A percentile compares a stretch with the other conserved stretches of the same genome.
Evolutionary conservation across 2,888 invertebrate genomes (phyloP).

Genomic region (Tuta absoluta): DNA sequence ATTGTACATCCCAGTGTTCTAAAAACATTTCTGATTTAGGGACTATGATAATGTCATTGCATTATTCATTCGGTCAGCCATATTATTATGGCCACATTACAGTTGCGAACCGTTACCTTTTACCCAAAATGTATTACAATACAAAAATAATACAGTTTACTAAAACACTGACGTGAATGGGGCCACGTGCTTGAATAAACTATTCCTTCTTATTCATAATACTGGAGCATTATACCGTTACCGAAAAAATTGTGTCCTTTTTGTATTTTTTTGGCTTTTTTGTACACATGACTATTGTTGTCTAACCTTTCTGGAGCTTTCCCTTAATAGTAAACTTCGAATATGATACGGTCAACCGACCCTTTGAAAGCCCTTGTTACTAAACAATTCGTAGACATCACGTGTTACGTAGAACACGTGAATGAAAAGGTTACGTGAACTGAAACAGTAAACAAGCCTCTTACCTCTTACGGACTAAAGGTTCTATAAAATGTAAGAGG

Average conservation of each 20-base stretch:
- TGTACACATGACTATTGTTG: neutral
- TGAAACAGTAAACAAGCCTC: too few species aligned
- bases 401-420: neutral
- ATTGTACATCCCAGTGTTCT: too few species aligned
- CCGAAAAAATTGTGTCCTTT: neutral
- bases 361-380: neutral
- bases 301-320: neutral
- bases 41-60: neutral
- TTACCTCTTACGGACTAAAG: too few species aligned
- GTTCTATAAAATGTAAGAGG: too few species aligned
- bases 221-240: neutral
- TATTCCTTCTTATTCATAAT: neutral
- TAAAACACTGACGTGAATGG: conserved; percentile 11
- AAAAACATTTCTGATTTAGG: too few species aligned
- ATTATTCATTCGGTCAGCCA: neutral
- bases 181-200: neutral
- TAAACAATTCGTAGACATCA: neutral
- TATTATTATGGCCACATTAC: neutral
- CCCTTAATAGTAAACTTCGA: neutral
- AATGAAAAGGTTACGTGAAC: neutral
- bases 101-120: neutral
- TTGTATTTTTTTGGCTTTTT: neutral
- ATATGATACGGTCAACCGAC: neutral
- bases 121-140: conserved; percentile 2
- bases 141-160: neutral